phyloP scores from a whole-genome alignment of 2,113 vertebrate species.

The Siniperca knerii region DNA sequence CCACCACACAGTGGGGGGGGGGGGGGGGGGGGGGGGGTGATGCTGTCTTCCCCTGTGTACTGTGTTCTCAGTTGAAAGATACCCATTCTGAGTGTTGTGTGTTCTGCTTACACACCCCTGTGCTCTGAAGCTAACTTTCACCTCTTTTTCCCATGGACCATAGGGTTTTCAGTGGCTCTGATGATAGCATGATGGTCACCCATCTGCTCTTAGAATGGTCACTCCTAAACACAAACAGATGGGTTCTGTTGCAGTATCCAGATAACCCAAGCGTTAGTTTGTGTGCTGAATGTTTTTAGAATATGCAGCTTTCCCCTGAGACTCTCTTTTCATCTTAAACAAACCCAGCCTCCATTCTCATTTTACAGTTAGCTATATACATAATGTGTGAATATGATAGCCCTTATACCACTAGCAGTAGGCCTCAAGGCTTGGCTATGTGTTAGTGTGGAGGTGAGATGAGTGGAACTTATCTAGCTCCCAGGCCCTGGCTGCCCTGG shows the following conservation, averaged over 20 bases:
- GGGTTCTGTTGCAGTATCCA: constrained; percentile 31
- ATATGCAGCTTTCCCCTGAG: constrained; percentile 9
- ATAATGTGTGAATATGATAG: constrained; percentile 34
- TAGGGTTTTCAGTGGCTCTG: constrained; percentile 51
- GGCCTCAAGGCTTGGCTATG: constrained; percentile 51
- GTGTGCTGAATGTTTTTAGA: constrained; percentile 43
- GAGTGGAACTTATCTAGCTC: constrained; percentile 68
- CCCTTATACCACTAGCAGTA: constrained; percentile 12
- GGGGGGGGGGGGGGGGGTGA: constrained; percentile 70
- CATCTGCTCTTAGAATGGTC: constrained; percentile 34
- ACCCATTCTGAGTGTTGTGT: constrained; percentile 50
- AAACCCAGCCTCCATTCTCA: constrained; percentile 20
- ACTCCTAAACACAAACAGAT: constrained; percentile 68
- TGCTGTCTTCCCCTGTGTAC: constrained; percentile 64
- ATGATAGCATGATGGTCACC: constrained; percentile 65
- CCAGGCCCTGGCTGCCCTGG: constrained; percentile 55
- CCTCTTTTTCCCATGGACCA: constrained; percentile 55
- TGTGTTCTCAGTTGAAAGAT: constrained; percentile 59
- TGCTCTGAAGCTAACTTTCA: constrained; percentile 64
- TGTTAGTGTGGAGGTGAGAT: constrained; percentile 70
- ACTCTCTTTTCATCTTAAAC: constrained; percentile 24
- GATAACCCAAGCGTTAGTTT: constrained; percentile 38
- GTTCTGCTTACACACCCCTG: constrained; percentile 35
- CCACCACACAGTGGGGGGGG: constrained; percentile 72
- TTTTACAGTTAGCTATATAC: constrained; percentile 32